Conservation (phyloP, 1,140 invertebrate genomes). For the Druon quercuslanigerum region DNA sequence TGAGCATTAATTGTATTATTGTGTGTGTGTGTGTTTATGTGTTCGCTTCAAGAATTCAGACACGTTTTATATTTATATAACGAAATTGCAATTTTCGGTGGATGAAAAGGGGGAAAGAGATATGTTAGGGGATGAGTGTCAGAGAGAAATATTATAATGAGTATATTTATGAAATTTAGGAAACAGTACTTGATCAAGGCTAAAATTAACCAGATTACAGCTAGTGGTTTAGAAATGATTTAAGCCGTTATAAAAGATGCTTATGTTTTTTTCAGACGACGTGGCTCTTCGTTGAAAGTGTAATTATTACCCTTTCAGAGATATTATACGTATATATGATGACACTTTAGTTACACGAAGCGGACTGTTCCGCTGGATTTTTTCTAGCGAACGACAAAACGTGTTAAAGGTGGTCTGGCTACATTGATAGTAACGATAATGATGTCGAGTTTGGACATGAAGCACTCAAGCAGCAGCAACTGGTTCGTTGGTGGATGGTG, state of each 20-base stretch:
- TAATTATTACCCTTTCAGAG: neutral
- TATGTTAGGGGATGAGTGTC: neutral
- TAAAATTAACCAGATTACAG: neutral
- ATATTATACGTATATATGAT: neutral
- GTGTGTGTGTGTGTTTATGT: neutral
- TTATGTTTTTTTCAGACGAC: no score
- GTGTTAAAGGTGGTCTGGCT: conserved; percentile 44
- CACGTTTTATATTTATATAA: conserved; percentile 4
- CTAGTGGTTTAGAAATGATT: no score
- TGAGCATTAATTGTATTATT: neutral
- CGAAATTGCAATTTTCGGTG: neutral
- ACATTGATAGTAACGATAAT: conserved; percentile 50
- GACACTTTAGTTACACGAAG: neutral
- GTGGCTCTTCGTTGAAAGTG: neutral
- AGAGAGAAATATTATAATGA: conserved; percentile 29
- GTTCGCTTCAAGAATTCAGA: neutral
- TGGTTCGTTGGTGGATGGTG: conserved; percentile 44
- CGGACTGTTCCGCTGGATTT: neutral
- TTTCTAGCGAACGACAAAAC: conserved; percentile 4
- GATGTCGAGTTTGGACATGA: conserved; percentile 53
- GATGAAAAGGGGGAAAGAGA: neutral
- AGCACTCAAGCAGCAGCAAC: conserved; percentile 37
- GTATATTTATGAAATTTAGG: neutral
- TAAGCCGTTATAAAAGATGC: no score
- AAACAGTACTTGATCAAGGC: neutral